These are phyloP conservation scores for Rhadinocentrus ornatus DNA, from an alignment of 2,797 vertebrate genomes.

Conservation along the genomic window DNA sequence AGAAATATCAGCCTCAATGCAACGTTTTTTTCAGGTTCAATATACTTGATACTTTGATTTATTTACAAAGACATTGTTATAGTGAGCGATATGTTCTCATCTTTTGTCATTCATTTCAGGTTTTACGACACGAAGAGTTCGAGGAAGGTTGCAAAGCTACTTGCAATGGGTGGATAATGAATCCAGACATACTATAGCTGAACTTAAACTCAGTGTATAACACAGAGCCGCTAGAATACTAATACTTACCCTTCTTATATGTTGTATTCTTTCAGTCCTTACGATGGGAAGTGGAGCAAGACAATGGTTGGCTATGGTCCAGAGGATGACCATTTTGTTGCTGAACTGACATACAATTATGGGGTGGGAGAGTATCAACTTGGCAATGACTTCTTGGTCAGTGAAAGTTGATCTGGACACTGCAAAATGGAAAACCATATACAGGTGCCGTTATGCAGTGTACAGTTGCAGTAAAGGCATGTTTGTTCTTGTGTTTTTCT, in stretches of 20 bases:
- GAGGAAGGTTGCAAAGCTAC: slow-evolving; percentile 95
- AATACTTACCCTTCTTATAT: slow-evolving; percentile 10
- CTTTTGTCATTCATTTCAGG: slow-evolving; percentile 49
- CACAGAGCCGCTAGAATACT: background rate
- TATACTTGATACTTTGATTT: background rate
- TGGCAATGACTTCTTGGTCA: slow-evolving; percentile 95
- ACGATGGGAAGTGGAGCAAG: slow-evolving; percentile 99
- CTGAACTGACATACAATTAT: slow-evolving; percentile 97
- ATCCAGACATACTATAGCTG: background rate
- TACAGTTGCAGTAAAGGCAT: background rate
- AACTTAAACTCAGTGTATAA: slow-evolving; percentile 24
- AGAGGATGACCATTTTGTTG: slow-evolving; percentile 94
- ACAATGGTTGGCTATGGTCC: slow-evolving; percentile 97
- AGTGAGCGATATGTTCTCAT: too few species aligned
- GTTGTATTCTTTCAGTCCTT: slow-evolving; percentile 83
- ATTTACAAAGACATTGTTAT: background rate
- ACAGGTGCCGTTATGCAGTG: background rate
- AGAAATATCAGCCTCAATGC: slow-evolving; percentile 5
- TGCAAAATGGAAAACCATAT: background rate
- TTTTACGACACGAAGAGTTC: slow-evolving; percentile 96
- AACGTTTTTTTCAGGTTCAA: background rate
- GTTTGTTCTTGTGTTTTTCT: background rate
- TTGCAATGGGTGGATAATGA: slow-evolving; percentile 90
- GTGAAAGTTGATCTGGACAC: slow-evolving; percentile 27
- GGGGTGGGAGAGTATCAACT: slow-evolving; percentile 91